phyloP scores from a whole-genome alignment of 1,140 invertebrate genomes.

The Philopotamus ludificatus region DNA sequence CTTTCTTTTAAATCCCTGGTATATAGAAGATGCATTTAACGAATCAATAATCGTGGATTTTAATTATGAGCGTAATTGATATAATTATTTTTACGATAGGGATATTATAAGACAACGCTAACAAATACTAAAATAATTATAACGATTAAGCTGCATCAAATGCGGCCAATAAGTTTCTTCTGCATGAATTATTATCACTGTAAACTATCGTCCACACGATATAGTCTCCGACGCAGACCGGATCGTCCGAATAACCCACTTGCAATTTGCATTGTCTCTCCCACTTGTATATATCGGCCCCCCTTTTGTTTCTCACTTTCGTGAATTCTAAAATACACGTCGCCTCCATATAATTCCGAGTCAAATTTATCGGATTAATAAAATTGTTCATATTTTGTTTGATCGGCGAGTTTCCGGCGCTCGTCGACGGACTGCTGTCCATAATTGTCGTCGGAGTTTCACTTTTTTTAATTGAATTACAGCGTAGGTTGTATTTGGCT shows the following conservation, averaged over 20 bases:
- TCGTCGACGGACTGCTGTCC: background rate
- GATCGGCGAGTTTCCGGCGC: background rate
- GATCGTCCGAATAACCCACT: constrained; percentile 56
- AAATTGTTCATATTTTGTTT: background rate
- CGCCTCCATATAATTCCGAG: constrained; percentile 35
- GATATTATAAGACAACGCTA: too few relatives aligned
- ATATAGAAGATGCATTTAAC: too few relatives aligned
- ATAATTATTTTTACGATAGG: too few relatives aligned
- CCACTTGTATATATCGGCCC: constrained; percentile 55
- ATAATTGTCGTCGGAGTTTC: too few relatives aligned
- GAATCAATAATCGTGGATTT: too few relatives aligned
- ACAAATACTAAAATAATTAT: too few relatives aligned
- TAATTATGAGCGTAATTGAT: too few relatives aligned
- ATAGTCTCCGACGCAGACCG: constrained; percentile 55
- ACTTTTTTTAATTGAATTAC: too few relatives aligned
- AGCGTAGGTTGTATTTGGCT: too few relatives aligned
- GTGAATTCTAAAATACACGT: constrained; percentile 57
- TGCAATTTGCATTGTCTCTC: constrained; percentile 59
- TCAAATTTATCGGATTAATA: too few relatives aligned
- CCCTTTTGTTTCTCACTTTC: constrained; percentile 53
- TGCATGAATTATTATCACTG: constrained; percentile 58
- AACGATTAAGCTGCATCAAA: constrained; percentile 48
- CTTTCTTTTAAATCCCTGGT: too few relatives aligned
- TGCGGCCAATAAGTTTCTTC: constrained; percentile 56
- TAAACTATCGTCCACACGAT: constrained; percentile 59